phyloP scores from a whole-genome alignment of 1,140 invertebrate genomes.

The Eumaeus atala region DNA sequence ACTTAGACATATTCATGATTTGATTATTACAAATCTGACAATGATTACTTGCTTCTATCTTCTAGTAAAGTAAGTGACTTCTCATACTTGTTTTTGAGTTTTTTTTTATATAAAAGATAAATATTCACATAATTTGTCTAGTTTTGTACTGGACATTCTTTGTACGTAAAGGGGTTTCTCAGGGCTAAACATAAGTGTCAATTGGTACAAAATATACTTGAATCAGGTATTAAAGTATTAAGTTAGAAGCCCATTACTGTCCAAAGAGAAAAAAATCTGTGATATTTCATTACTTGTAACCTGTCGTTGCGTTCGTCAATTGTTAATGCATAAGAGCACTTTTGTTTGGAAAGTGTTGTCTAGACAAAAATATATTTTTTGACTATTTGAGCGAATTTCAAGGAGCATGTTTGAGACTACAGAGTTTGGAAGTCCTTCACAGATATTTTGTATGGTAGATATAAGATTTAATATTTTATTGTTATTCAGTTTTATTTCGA shows the following conservation, averaged over 20 bases:
- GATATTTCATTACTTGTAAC: constrained; percentile 74
- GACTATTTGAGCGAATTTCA: constrained; percentile 70
- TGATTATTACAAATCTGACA: constrained; percentile 54
- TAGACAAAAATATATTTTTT: constrained; percentile 73
- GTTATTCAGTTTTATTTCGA: constrained; percentile 72
- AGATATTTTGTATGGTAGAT: constrained; percentile 69
- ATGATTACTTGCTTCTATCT: constrained; percentile 55
- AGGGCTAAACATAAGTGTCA: constrained; percentile 46
- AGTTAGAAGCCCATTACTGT: constrained; percentile 67
- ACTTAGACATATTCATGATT: constrained; percentile 59
- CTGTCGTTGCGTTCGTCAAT: constrained; percentile 75
- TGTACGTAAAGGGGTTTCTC: constrained; percentile 65
- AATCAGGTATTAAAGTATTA: constrained; percentile 37
- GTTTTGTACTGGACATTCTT: constrained; percentile 60
- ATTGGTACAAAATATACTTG: constrained; percentile 59
- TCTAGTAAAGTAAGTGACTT: constrained; percentile 61
- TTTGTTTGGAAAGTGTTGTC: constrained; percentile 48
- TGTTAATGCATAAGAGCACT: constrained; percentile 71
- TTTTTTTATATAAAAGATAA: constrained; percentile 47
- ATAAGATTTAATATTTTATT: constrained; percentile 72
- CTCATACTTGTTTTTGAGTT: constrained; percentile 56
- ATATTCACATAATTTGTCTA: constrained; percentile 57
- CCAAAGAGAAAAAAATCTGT: constrained; percentile 74
- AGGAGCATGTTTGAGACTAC: constrained; percentile 62
- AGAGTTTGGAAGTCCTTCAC: constrained; percentile 65